Base-by-base conservation (phyloP, 2,888 invertebrate species). In the Cephus rjabovi region DNA sequence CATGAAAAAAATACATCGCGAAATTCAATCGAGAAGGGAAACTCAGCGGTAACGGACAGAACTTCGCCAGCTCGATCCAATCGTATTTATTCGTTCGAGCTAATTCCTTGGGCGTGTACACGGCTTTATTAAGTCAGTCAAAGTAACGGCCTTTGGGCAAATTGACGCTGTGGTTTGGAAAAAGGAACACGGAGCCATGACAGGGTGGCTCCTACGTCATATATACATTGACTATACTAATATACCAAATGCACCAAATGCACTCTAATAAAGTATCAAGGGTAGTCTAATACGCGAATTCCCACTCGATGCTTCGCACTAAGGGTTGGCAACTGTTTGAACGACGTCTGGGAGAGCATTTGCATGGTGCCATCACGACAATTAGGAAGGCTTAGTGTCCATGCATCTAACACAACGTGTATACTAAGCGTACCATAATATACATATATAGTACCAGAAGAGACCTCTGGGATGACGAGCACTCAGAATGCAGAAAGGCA, bases 81-180 rank as follows among this genome's bases (percentile, higher is more conserved):
- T 82, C 82, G 79, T 81, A 85, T 85, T 86, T 86, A 87, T 86
- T 87, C 86, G 79, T 84, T 85, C 77, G 85, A 81, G 85, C 81
- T 88, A 85, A 88, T 88, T 86, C 83, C 84, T 86, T 83, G 85
- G 86, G 86, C 86, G 84, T 86, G 83, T 79, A 82, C 56, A 56
- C 78, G 78, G 80, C 81, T 81, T 84, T 82, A 88, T 88, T 86
- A 86, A 86, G 85, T 75, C 77, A 70, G 69, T 75, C 84, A 79
- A 82, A 78, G 82, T 79, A 79, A 82, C 77, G 80, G 88, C 90
- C 87, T 81, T 78, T 81, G 86, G 90, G 87, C 86, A 86, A 86
- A 89, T 89, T 84, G 85, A 83, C 80, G 86, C 88, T 80, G 81
- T 87, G 87, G 87, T 85, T 87, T 80, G 88, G 87, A 88, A 90